A percentile compares a stretch with the other conserved stretches of the same genome.
Evolutionary conservation across 1,140 invertebrate species (phyloP).

Genomic region (Drosophila paulistorum): DNA sequence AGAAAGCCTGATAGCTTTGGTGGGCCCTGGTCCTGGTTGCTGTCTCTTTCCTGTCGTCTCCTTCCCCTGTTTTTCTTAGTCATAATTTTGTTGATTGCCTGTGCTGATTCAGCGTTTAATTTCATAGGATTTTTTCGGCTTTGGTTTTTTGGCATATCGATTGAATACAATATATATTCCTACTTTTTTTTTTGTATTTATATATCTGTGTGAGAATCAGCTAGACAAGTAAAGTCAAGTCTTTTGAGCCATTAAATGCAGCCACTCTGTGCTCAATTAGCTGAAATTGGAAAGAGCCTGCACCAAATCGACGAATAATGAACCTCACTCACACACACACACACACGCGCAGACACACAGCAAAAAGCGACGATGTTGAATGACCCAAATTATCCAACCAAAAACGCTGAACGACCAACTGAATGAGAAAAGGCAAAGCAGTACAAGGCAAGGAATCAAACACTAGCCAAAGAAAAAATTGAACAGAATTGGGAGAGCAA

Average conservation of each 20-base stretch:
- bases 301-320: constrained; percentile 62
- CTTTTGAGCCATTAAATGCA: constrained; percentile 16
- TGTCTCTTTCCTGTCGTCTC: background rate
- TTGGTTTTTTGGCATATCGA: constrained; percentile 14
- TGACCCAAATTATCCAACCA: constrained; percentile 51
- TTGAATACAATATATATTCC: background rate
- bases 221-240: background rate
- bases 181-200: background rate
- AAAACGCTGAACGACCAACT: background rate
- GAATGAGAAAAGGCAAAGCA: constrained; percentile 1
- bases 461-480: constrained; percentile 33
- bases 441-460: constrained; percentile 30
- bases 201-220: background rate
- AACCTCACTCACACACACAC: constrained; percentile 25
- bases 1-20: background rate
- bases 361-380: constrained; percentile 21
- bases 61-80: constrained; percentile 25
- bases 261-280: constrained; percentile 24
- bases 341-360: too few species aligned
- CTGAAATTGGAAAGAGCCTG: constrained; percentile 37
- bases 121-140: constrained; percentile 48
- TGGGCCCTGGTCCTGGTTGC: background rate
- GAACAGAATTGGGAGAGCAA: background rate
- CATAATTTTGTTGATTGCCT: constrained; percentile 66
- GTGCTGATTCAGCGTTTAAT: constrained; percentile 72